Base-by-base conservation (phyloP, 1,140 invertebrate species). In the Triops longicaudatus region DNA sequence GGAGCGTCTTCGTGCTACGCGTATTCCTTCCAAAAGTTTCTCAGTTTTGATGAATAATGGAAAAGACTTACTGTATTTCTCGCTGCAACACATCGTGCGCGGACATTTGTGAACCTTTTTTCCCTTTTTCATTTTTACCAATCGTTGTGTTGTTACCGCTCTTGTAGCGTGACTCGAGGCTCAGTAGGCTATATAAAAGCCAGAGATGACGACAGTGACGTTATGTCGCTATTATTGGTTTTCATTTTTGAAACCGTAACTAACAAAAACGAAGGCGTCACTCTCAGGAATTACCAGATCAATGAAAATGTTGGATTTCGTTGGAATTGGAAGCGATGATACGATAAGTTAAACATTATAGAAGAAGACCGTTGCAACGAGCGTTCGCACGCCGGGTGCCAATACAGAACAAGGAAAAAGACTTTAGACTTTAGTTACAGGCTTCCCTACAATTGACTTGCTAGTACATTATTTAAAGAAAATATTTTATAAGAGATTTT, bases 161-260 rank as follows among this genome's bases (percentile, higher is more conserved):
- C 17, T n/a, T 2, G 37, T 27, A 73, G 14, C 37, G 37, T 28
- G 73, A 28, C 14, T 31, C 6, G 5, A 41, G 37, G 73, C 11
- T 31, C n/a, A 73, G 4, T 28, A n/a, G n/a, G n/a, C n/a, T 73
- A 4, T 41, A 22, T 4, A 41, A 73, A 17, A 41, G n/a, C 6
- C 14, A 28, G 14, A 10, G 10, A n/a, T 4, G 73, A 4, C 17
- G 73, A n/a, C 27, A n/a, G 11, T 31, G 37, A 73, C 26, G 27
- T 73, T n/a, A 10, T 11, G 73, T 22, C 11, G 37, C 27, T 4
- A 28, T 31, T 27, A 27, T 73, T 41, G 14, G 14, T 31, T 73
- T 73, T 73, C 27, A 73, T n/a, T 41, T 31, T 73, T 22, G n/a
- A 72, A 72, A 72, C n/a, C n/a, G 9, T 22, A 72, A 72, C n/a